Base-by-base conservation (phyloP, 2,888 invertebrate species). In the Dermolepida albohirtum region DNA sequence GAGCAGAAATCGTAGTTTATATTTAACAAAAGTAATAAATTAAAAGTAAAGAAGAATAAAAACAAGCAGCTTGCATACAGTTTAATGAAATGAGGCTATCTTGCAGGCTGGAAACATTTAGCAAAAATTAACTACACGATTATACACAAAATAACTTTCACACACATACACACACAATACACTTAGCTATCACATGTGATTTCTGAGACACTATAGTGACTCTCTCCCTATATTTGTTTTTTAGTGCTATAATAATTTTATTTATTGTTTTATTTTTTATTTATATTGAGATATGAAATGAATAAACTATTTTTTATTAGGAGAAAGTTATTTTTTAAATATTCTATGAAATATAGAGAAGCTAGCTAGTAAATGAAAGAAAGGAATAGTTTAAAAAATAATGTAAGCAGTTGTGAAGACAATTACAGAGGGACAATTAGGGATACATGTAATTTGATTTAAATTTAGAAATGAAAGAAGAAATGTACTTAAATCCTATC, bases 141-240 rank as follows among this genome's bases (percentile, higher is more conserved):
- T 67, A 57, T 67, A 59, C 66, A 67, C 62, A 29, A 51, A n/a
- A 44, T 47, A 51, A 62, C 11, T 17, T 49, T 17, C 51, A 47
- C 44, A 29, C 55, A 64, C 55, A 40, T 47, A 64, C 49, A 43
- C 55, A 59, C 54, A 54, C 54, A 54, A 54, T 47, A 62, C 71
- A 70, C 68, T 67, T 71, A 74, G 74, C 72, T 76, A 76, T 76
- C 72, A 73, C 74, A 75, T 77, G 78, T 77, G 78, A 78, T 77
- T 76, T 70, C 66, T 67, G 73, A 74, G 74, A 74, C 74, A 75
- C 72, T 67, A 75, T 74, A 77, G 74, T 75, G 71, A 72, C 73
- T 75, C 71, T 66, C 47, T 67, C 70, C 74, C 70, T 69, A 57
- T 55, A 63, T 66, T 67, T 69, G 73, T 70, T 75, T 73, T 74